A percentile compares a stretch with the other conserved stretches of the same genome.
phyloP scores from a whole-genome alignment of 1,140 invertebrate species.

The Lasioglossum baleicum region DNA sequence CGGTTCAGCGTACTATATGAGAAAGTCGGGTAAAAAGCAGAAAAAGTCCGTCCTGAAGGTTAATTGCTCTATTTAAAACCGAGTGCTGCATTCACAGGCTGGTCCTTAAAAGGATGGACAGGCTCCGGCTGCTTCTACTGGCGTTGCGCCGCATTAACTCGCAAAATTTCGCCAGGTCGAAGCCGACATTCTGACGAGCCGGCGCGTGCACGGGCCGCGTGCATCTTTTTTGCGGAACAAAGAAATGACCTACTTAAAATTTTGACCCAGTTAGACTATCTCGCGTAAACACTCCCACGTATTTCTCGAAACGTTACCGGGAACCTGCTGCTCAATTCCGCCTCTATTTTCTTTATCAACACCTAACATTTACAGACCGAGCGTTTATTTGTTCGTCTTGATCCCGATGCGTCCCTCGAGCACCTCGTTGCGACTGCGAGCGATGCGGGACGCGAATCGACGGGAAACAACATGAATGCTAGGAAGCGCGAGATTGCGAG shows the following conservation, averaged over 20 bases:
- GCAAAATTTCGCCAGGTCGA: background rate
- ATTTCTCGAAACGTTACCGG: background rate
- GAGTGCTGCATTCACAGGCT: background rate
- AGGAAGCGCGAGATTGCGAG: background rate
- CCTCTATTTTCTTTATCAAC: no score
- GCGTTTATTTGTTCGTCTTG: no score
- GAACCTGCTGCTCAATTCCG: background rate
- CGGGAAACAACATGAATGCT: background rate
- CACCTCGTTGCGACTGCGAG: background rate
- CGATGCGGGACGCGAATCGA: background rate
- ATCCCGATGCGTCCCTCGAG: background rate
- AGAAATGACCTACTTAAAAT: background rate
- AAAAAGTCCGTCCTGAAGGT: background rate
- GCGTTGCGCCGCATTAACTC: background rate
- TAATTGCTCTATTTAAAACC: conserved; percentile 15
- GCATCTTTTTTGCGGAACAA: background rate
- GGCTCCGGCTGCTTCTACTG: background rate
- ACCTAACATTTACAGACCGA: no score
- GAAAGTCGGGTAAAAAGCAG: background rate
- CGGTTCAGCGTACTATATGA: background rate
- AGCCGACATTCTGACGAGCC: background rate
- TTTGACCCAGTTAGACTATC: background rate
- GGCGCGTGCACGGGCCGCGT: background rate
- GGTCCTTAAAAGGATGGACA: background rate
- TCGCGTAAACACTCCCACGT: background rate